phyloP scores from a whole-genome alignment of 2,888 invertebrate species.

The Parapristionchus giblindavisi region DNA sequence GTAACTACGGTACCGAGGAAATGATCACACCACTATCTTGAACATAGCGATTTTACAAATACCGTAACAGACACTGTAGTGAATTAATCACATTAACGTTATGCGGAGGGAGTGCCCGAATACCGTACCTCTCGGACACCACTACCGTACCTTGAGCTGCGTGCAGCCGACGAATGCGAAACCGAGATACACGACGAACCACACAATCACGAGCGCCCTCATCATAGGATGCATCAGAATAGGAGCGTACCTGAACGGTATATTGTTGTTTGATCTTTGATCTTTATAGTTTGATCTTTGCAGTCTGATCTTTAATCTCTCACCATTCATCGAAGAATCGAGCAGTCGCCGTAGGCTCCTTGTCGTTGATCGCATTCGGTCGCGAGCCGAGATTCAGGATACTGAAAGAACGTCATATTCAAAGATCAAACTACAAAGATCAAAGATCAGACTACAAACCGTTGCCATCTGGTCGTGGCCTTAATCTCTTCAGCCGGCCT shows the following conservation, averaged over 20 bases:
- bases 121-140: too few species aligned
- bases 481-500: constrained; percentile 44
- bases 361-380: constrained; percentile 39
- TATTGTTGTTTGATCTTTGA: neutral
- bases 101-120: too few species aligned
- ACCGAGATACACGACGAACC: constrained; percentile 66
- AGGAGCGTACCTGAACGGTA: constrained; percentile 61
- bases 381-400: constrained; percentile 55
- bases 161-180: constrained; percentile 68
- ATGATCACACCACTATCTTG: too few species aligned
- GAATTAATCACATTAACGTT: too few species aligned
- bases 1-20: too few species aligned
- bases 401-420: constrained; percentile 23
- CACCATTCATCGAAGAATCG: constrained; percentile 64
- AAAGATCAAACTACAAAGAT: neutral
- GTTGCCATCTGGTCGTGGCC: constrained; percentile 3
- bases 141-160: constrained; percentile 48
- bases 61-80: neutral
- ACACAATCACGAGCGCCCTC: constrained; percentile 59
- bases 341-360: constrained; percentile 58
- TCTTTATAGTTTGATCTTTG: neutral
- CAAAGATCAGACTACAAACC: neutral
- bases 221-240: constrained; percentile 68
- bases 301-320: neutral
- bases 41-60: too few species aligned